Percentiles rank a stretch among this genome's conserved stretches.
Conservation (phyloP, 2,888 invertebrate species). For the Xestia sexstrigata region DNA sequence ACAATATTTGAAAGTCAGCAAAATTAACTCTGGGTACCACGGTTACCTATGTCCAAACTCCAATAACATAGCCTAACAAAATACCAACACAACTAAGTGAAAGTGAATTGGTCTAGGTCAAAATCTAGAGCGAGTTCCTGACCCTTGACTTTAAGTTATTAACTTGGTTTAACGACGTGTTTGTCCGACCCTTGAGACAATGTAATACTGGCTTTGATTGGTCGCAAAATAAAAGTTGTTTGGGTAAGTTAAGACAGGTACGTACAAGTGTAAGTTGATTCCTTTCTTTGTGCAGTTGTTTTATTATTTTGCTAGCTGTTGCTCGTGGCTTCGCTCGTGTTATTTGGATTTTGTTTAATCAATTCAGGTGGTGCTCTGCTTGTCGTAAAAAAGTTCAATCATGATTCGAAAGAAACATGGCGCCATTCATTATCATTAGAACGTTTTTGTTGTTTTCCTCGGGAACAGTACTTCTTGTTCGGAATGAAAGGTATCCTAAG, state of each 20-base stretch:
- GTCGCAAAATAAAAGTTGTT: slow-evolving; percentile 28
- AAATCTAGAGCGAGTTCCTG: slow-evolving; percentile 62
- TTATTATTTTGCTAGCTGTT: not conserved
- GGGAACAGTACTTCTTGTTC: too few species aligned
- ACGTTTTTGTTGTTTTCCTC: too few species aligned
- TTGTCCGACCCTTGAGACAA: slow-evolving; percentile 32
- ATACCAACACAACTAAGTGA: slow-evolving; percentile 54
- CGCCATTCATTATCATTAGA: too few species aligned
- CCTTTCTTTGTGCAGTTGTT: not conserved
- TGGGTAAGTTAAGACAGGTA: slow-evolving; percentile 1
- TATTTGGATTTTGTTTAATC: too few species aligned
- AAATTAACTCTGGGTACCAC: not conserved
- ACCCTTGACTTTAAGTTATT: slow-evolving; percentile 63
- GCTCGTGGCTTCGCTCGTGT: too few species aligned
- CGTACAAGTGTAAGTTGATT: not conserved
- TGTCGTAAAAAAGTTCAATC: too few species aligned
- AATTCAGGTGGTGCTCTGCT: too few species aligned
- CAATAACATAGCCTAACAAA: slow-evolving; percentile 34
- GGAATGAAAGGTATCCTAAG: too few species aligned
- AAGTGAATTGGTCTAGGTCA: slow-evolving; percentile 66
- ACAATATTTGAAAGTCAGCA: not conserved
- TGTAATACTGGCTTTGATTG: slow-evolving; percentile 28
- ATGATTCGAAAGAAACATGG: too few species aligned
- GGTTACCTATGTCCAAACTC: not conserved
- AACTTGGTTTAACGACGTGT: slow-evolving; percentile 41